Evolutionary conservation across 2,888 invertebrate species (phyloP), one percentile per base, ranked within the genome.

Genomic region (Dusona sp.): DNA sequence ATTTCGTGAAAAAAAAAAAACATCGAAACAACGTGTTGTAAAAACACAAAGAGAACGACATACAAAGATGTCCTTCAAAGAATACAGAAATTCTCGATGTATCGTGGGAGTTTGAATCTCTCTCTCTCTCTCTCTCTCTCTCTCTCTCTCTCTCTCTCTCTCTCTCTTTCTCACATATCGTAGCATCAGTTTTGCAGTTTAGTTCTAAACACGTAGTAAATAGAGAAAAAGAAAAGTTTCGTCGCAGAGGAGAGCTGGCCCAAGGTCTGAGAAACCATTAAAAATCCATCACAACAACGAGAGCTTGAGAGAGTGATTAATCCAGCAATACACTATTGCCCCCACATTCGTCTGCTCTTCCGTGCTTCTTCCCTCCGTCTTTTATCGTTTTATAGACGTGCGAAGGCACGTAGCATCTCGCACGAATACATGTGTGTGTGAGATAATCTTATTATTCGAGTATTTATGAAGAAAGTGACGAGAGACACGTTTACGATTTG

Each of bases 261-360:
- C 61, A 84, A 84, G 87, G 87, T 87, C 84, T n/a, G 68, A 16
- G 80, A 75, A 84, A 84, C 83, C 87, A 87, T 87, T 87, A 88
- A 85, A 87, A 88, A 87, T 84, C 88, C 88, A 88, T 87, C 82
- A 83, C 85, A 83, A 79, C 79, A 80, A 73, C 80, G 51, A 68
- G 75, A 79, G 83, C 73, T 75, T 22, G 73, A 74, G 67, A 85
- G 81, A 86, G 84, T 84, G 81, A 88, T 87, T 88, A 87, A 87
- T 85, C 85, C 85, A 36, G 65, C 79, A 73, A 75, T 33, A 78
- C 72, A 57, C 57, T 42, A 25, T 79, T 42, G 33, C 67, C 70
- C 67, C 81, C 51, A 22, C 61, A 19, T 64, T 33, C 48, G 51
- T 11, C 36, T 25, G 16, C 51, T 70, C 79, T 79, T 79, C 79